Percentiles rank a stretch among this genome's conserved stretches.
Conservation (phyloP, 2,113 vertebrate genomes). For the Mus spicilegus region DNA sequence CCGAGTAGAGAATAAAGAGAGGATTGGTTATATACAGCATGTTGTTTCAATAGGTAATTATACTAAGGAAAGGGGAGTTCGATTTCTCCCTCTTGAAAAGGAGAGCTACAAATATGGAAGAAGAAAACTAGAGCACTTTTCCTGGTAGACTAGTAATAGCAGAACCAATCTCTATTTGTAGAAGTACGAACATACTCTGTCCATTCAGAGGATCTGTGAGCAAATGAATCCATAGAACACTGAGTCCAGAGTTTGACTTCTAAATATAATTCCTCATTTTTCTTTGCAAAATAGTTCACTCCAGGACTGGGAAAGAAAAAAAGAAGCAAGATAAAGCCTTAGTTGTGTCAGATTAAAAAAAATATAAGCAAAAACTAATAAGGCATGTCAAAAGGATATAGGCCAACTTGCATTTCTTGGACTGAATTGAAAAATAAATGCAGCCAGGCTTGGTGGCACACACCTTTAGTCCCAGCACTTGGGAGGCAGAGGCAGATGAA, state of each 20-base stretch:
- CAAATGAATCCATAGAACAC: neutral
- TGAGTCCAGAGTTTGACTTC: conserved; percentile 13
- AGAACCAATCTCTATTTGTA: neutral
- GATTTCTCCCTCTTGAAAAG: conserved; percentile 21
- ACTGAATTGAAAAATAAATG: neutral
- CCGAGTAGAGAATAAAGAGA: neutral
- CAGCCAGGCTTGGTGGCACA: no score
- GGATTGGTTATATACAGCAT: neutral
- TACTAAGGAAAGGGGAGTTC: conserved; percentile 1
- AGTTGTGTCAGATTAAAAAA: conserved; percentile 13
- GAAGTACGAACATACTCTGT: neutral
- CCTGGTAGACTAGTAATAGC: neutral
- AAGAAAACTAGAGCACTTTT: neutral
- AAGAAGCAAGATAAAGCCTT: conserved; percentile 9
- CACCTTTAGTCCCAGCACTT: no score
- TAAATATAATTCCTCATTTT: neutral
- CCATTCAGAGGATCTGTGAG: neutral
- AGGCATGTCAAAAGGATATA: conserved; percentile 2
- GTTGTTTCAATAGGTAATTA: neutral
- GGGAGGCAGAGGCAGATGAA: no score
- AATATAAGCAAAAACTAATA: neutral
- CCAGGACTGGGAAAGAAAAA: neutral
- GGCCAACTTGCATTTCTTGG: conserved; percentile 2
- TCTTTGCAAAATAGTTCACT: conserved; percentile 42
- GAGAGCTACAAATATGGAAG: conserved; percentile 1